phyloP scores from a whole-genome alignment of 2,888 invertebrate genomes.

The Biston stratarius region DNA sequence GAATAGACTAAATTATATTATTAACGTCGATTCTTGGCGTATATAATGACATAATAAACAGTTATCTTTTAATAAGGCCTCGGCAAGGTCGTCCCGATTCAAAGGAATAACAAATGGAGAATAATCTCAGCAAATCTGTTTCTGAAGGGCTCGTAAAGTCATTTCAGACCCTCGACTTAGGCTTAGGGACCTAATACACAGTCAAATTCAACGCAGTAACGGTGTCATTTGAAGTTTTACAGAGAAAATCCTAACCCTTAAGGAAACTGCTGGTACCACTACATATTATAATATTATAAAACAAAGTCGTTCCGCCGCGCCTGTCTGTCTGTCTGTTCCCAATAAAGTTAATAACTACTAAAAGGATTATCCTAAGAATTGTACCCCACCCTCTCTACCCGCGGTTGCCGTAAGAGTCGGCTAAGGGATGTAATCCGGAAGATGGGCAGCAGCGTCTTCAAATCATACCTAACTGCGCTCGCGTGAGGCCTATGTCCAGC shows the following conservation, averaged over 20 bases:
- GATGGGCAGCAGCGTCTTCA: no score
- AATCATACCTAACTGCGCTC: no score
- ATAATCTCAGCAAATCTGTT: conserved; percentile 20
- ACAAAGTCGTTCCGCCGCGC: no score
- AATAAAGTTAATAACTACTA: no score
- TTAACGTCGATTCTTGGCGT: background rate
- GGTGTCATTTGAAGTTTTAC: background rate
- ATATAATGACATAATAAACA: conserved; percentile 14
- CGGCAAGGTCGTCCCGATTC: conserved; percentile 4
- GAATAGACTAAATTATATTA: background rate
- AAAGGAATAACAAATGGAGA: conserved; percentile 21
- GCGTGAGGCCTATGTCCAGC: no score
- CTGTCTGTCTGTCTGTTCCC: no score
- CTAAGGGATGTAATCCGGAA: no score
- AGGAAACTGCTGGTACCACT: no score
- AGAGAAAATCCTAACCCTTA: background rate
- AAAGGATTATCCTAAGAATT: no score
- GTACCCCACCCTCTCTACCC: no score
- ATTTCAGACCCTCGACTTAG: conserved; percentile 10
- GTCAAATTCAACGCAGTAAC: background rate
- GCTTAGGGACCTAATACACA: conserved; percentile 5
- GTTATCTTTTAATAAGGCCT: conserved; percentile 11
- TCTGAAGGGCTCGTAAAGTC: conserved; percentile 13
- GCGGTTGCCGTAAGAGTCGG: no score
- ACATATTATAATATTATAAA: no score